Conservation (phyloP, 2,797 vertebrate species). For the Pseudocheirus occidentalis region DNA sequence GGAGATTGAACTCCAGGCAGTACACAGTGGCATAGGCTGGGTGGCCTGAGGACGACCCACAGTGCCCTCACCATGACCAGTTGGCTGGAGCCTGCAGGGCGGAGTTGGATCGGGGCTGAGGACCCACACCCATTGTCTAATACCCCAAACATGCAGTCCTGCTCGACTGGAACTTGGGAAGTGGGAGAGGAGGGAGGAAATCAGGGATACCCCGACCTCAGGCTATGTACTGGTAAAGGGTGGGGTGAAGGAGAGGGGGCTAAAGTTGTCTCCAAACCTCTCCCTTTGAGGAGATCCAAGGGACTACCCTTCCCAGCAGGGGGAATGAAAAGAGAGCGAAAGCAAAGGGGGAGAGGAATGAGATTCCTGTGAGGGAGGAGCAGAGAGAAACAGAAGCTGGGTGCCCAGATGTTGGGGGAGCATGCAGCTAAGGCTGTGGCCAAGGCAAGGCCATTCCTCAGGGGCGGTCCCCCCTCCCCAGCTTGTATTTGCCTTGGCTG, state of each 20-base stretch:
- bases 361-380: constrained; percentile 60
- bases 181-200: constrained; percentile 33
- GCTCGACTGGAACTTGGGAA: constrained; percentile 70
- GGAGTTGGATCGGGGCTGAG: constrained; percentile 74
- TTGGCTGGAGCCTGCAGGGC: constrained; percentile 73
- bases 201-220: constrained; percentile 72
- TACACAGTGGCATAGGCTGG: constrained; percentile 45
- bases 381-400: constrained; percentile 55
- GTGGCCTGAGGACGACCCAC: constrained; percentile 69
- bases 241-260: constrained; percentile 35
- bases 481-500: constrained; percentile 77
- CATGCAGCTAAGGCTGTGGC: constrained; percentile 69
- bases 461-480: constrained; percentile 58
- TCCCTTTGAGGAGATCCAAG: not conserved
- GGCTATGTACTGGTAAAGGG: constrained; percentile 55
- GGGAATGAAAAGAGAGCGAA: not conserved
- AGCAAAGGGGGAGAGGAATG: constrained; percentile 27
- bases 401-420: constrained; percentile 69
- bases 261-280: constrained; percentile 14
- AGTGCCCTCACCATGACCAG: constrained; percentile 72
- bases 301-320: not conserved
- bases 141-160: constrained; percentile 78
- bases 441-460: constrained; percentile 38
- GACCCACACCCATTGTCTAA: constrained; percentile 81
- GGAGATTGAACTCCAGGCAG: not conserved